A percentile compares a stretch with the other conserved stretches of the same genome.
Evolutionary conservation across 2,113 vertebrate genomes (phyloP).

Genomic region (Orcinus orca): DNA sequence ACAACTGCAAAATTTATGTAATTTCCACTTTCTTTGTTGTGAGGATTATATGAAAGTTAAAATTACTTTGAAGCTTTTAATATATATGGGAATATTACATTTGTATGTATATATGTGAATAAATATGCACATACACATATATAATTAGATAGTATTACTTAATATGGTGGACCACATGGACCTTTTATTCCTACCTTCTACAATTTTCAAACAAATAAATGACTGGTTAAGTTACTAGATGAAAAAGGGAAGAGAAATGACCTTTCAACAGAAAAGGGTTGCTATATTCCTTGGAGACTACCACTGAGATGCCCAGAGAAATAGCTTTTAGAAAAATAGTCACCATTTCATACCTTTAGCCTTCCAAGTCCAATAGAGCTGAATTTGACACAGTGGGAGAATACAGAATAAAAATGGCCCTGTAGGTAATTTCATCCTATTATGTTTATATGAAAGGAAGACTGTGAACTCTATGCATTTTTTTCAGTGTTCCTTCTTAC

Average conservation of each 20-base stretch:
- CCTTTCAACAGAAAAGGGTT: slow-evolving; percentile 52
- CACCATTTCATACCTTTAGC: slow-evolving; percentile 38
- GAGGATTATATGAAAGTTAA: background rate
- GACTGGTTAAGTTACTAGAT: slow-evolving; percentile 33
- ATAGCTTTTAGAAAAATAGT: slow-evolving; percentile 64
- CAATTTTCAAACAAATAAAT: slow-evolving; percentile 44
- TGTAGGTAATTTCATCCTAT: slow-evolving; percentile 61
- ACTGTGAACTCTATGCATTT: slow-evolving; percentile 35
- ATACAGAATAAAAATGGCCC: slow-evolving; percentile 57
- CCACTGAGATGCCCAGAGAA: slow-evolving; percentile 61
- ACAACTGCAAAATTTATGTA: background rate
- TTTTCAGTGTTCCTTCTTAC: slow-evolving; percentile 24
- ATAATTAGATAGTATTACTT: background rate
- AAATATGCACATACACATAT: background rate
- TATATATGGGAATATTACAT: background rate
- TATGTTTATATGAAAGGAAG: slow-evolving; percentile 66
- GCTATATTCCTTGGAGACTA: slow-evolving; percentile 35
- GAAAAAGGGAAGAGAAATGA: slow-evolving; percentile 49
- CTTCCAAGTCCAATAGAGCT: slow-evolving; percentile 50
- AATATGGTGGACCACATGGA: too few species aligned
- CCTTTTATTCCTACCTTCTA: background rate
- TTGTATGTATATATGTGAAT: background rate
- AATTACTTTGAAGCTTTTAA: slow-evolving; percentile 9
- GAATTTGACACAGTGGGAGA: slow-evolving; percentile 62
- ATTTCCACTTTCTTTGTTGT: background rate